Evolutionary conservation across 2,113 vertebrate genomes (phyloP).

Genomic region (Oxygymnocypris stewartii): DNA sequence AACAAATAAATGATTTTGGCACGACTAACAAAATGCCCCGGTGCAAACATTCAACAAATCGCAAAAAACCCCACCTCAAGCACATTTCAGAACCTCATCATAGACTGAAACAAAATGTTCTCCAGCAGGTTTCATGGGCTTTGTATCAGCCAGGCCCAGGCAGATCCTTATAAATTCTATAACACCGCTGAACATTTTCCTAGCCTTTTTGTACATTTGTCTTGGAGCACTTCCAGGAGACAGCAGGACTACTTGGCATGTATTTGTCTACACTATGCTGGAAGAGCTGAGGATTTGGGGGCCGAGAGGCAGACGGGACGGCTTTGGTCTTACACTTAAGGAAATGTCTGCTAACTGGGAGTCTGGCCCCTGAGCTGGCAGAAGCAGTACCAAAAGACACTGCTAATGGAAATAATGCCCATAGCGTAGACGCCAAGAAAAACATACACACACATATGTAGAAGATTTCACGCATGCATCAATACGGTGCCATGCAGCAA

Average conservation of each 20-base stretch:
- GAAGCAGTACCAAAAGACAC: slow-evolving; percentile 44
- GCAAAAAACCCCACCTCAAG: neutral
- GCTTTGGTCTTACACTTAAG: slow-evolving; percentile 64
- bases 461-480: neutral
- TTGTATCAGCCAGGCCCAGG: slow-evolving; percentile 51
- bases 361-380: slow-evolving; percentile 60
- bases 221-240: slow-evolving; percentile 71
- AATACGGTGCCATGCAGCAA: neutral
- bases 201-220: slow-evolving; percentile 65
- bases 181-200: slow-evolving; percentile 65
- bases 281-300: slow-evolving; percentile 64
- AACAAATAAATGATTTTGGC: slow-evolving; percentile 3
- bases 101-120: slow-evolving; percentile 56
- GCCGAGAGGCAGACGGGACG: slow-evolving; percentile 55
- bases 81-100: neutral
- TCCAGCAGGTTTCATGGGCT: slow-evolving; percentile 46
- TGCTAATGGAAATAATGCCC: slow-evolving; percentile 65
- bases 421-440: slow-evolving; percentile 29
- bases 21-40: neutral
- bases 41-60: neutral
- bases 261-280: slow-evolving; percentile 49
- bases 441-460: slow-evolving; percentile 18
- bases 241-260: slow-evolving; percentile 67
- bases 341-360: slow-evolving; percentile 70
- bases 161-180: slow-evolving; percentile 54